Conservation (phyloP, 1,140 invertebrate genomes). For the Apis florea region DNA sequence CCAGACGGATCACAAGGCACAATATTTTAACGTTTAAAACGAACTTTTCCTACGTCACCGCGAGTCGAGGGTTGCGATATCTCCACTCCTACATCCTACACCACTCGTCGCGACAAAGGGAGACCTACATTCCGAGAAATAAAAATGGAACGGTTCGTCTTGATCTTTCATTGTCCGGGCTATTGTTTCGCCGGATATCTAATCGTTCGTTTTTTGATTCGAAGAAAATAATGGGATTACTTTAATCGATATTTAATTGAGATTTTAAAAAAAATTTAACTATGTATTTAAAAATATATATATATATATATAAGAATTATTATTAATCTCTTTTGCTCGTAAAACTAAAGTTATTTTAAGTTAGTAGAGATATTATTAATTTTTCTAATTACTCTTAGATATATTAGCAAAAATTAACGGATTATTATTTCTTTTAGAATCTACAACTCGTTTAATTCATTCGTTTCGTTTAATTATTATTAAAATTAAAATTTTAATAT, state of each 20-base stretch:
- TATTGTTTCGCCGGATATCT: not conserved
- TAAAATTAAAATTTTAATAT: too few species aligned
- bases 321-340: not conserved
- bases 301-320: not conserved
- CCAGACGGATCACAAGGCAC: not conserved
- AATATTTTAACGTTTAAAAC: not conserved
- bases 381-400: too few species aligned
- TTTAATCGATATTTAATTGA: not conserved
- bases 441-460: not conserved
- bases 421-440: too few species aligned
- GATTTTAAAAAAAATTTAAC: not conserved
- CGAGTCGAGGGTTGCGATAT: not conserved
- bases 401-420: too few species aligned
- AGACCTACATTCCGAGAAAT: slow-evolving; percentile 16
- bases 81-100: too few species aligned
- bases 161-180: not conserved
- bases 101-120: not conserved
- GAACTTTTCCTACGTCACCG: not conserved
- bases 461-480: too few species aligned
- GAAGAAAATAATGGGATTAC: not conserved
- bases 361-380: not conserved
- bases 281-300: too few species aligned
- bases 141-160: slow-evolving; percentile 10
- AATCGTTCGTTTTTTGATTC: not conserved
- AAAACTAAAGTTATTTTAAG: not conserved